These are phyloP conservation scores for Cistogaster globosa DNA, from an alignment of 2,888 invertebrate genomes.

Conservation along the genomic window DNA sequence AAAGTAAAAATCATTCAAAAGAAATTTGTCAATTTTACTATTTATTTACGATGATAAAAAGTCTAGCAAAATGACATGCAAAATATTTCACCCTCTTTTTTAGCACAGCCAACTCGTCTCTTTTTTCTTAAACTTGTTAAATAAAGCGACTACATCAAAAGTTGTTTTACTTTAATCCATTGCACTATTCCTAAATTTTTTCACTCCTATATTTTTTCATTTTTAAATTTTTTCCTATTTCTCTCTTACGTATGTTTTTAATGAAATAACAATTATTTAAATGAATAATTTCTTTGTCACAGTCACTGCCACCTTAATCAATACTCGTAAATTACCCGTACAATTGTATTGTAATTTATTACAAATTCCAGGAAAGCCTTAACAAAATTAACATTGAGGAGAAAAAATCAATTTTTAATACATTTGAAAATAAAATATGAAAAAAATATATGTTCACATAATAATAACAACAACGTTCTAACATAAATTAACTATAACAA, in stretches of 20 bases:
- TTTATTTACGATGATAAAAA: too few species aligned
- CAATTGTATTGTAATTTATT: slow-evolving; percentile 50
- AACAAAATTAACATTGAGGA: slow-evolving; percentile 26
- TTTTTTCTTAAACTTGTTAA: too few species aligned
- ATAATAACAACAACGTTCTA: slow-evolving; percentile 30
- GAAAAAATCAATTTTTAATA: slow-evolving; percentile 41
- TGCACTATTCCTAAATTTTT: neutral
- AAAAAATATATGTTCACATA: slow-evolving; percentile 32
- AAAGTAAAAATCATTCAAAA: neutral
- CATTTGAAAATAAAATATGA: neutral
- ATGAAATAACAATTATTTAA: slow-evolving; percentile 15
- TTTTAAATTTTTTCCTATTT: too few species aligned
- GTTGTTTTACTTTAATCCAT: too few species aligned
- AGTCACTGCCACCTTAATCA: slow-evolving; percentile 61
- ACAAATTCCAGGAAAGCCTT: slow-evolving; percentile 55
- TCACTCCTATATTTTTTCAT: too few species aligned
- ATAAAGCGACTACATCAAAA: too few species aligned
- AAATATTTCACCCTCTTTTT: too few species aligned
- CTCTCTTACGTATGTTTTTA: neutral
- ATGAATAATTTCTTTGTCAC: slow-evolving; percentile 62
- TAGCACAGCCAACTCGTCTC: too few species aligned
- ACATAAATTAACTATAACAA: slow-evolving; percentile 35
- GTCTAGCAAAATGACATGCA: too few species aligned
- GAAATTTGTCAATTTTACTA: neutral
- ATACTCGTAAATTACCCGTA: slow-evolving; percentile 40